Base-by-base conservation (phyloP, 1,140 invertebrate genomes). In the Lepidurus apus region DNA sequence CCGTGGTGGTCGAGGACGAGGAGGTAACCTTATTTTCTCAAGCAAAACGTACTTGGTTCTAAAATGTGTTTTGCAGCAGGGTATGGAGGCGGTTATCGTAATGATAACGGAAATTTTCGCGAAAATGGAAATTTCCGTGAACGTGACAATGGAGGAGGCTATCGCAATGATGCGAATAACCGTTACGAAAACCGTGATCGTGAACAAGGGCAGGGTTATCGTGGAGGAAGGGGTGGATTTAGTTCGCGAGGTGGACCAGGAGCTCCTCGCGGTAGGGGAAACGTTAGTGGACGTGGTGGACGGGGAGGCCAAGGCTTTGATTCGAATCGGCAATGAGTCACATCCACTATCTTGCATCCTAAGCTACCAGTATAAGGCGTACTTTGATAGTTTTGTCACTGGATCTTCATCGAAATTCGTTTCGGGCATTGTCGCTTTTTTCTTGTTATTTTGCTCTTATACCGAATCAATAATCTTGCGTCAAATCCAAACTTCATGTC, bases 121-220 rank as follows among this genome's bases (percentile, higher is more conserved):
- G 45, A 77, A 21, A 45, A 77, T n/a, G 65, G 65, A 34, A 77
- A 26, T 13, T 45, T 53, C 65, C 76, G 76, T 26, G 44, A 77
- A 42, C 76, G 65, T n/a, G 76, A 65, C 13, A 77, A 77, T 13
- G 76, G 76, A 10, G 76, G 76, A 26, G 76, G 53, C 53, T 65
- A 77, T 77, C 76, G 76, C 8, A 53, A 53, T 65, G 76, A 65
- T 53, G 34, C 42, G 42, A 45, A 45, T 26, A 45, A 42, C 24
- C 44, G 76, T 7, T 77, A 45, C 53, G 45, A 77, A 42, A 75
- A 75, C 24, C 76, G 65, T 21, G 76, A 65, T 65, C 44, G 76
- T 42, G 76, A 77, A 2, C 76, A 65, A 42, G 44, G 44, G 53
- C 43, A 65, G 65, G 76, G 75, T 10, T 47, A 76, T 43, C 43